A percentile compares a stretch with the other conserved stretches of the same genome.
Conservation (phyloP, 2,888 invertebrate species). For the Teleogryllus oceanicus region DNA sequence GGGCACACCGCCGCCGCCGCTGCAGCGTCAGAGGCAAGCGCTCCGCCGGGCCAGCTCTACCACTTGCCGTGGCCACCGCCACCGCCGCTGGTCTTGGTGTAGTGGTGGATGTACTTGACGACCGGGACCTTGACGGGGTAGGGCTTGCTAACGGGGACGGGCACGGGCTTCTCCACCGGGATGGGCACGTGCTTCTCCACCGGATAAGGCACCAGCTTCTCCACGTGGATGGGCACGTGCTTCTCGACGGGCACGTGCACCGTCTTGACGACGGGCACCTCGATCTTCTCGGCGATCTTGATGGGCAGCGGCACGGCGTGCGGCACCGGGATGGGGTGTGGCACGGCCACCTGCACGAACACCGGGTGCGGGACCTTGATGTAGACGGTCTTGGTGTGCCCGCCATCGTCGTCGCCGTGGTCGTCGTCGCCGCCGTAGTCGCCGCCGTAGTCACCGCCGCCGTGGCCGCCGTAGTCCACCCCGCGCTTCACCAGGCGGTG, state of each 20-base stretch:
- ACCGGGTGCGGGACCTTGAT: constrained; percentile 28
- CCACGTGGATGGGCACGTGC: constrained; percentile 37
- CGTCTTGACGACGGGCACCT: constrained; percentile 38
- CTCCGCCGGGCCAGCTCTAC: background rate
- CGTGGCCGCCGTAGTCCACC: background rate
- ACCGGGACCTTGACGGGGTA: constrained; percentile 35
- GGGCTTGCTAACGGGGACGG: constrained; percentile 36
- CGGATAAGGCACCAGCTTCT: constrained; percentile 34
- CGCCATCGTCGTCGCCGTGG: background rate
- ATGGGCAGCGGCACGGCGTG: constrained; percentile 35
- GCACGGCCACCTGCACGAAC: constrained; percentile 30
- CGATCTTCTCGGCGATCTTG: constrained; percentile 33
- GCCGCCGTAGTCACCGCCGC: background rate
- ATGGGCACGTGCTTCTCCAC: constrained; percentile 37
- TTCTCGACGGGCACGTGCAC: constrained; percentile 37
- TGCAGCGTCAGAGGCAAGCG: too few species aligned
- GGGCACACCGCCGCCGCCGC: background rate
- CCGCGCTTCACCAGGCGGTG: constrained; percentile 3
- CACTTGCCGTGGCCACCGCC: constrained; percentile 19
- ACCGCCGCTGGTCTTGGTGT: constrained; percentile 25
- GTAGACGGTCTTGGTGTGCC: constrained; percentile 37
- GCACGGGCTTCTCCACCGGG: constrained; percentile 36
- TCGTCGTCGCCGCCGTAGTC: background rate
- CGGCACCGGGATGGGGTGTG: constrained; percentile 33
- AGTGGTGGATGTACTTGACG: constrained; percentile 36